Evolutionary conservation across 2,888 invertebrate genomes (phyloP), one percentile per base, ranked within the genome.

Genomic region (Margaritifera margaritifera): DNA sequence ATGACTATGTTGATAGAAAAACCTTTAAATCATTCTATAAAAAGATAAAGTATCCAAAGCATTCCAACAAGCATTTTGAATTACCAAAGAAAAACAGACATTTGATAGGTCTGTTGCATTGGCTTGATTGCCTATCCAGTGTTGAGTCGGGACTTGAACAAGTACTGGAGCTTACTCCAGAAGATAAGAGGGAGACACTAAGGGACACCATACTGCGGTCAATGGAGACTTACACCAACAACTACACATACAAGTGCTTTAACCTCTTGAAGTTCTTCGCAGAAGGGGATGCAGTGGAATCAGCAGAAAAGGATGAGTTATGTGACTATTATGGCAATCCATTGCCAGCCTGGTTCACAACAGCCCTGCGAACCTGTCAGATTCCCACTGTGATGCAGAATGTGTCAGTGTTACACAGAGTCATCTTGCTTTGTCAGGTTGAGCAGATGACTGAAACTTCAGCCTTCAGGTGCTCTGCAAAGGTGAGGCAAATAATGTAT

Each of bases 1-100:
- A 98, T 91, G 98, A 98, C 90, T 97, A 94, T 90, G 93, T 96
- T 15, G 92, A 93, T 55, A 92, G 74, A 18, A 69, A 68, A 54
- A 71, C 72, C 0, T 96, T 96, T 84, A 91, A 90, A 2, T 92
- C 93, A 76, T 96, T 97, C 87, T 94, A 94, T 83, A 89, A 91
- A 20, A 71, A 71, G n/a, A 66, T 83, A 8, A 93, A 93, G 85
- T 81, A 93, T 54, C 92, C 92, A 15, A 91, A 90, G 60, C 91
- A 90, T 61, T 69, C 68, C 53, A 78, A 68, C 59, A 75, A 66
- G 55, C 75, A 72, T 61, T 75, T 73, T 65, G 68, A 66, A 54
- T 68, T 71, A 24, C 72, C 75, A 22, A 75, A 77, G 57, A 73
- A 75, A 22, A 94, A 95, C 83, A 91, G 93, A 74, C 92, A 93